Conservation (phyloP, 2,888 invertebrate species). For the Lepas anatifera region DNA sequence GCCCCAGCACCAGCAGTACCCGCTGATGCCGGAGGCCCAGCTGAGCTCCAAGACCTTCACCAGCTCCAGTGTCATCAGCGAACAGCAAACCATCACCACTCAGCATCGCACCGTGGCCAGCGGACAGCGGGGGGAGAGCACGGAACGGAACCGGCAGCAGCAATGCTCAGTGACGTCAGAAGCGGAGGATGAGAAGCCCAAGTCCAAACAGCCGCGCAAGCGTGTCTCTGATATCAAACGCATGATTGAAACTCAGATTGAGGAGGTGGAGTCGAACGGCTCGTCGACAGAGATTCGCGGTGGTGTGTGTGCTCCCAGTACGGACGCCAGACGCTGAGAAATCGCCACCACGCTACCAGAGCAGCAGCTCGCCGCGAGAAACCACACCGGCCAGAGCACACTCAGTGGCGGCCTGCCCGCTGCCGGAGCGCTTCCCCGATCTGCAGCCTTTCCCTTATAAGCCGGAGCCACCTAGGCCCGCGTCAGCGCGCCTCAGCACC, state of each 20-base stretch:
- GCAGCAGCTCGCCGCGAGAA: background rate
- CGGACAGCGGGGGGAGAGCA: background rate
- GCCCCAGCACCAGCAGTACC: background rate
- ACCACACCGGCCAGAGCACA: background rate
- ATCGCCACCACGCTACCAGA: background rate
- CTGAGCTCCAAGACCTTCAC: too few relatives aligned
- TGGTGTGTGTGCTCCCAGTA: background rate
- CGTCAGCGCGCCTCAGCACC: slow-evolving; percentile 32
- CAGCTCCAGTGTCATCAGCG: too few relatives aligned
- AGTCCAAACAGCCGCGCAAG: background rate
- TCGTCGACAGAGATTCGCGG: background rate
- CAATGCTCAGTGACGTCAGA: background rate
- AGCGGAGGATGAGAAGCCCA: background rate
- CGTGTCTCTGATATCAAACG: background rate
- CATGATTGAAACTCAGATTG: background rate
- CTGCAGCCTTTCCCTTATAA: slow-evolving; percentile 41
- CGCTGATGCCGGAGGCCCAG: background rate
- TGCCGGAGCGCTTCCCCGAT: slow-evolving; percentile 37
- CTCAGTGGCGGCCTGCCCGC: slow-evolving; percentile 24
- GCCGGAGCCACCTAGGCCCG: slow-evolving; percentile 35
- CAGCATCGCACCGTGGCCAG: background rate
- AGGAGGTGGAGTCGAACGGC: slow-evolving; percentile 8
- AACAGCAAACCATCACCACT: background rate
- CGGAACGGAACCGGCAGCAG: too few relatives aligned
- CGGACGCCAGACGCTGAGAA: background rate